Evolutionary conservation across 2,797 vertebrate genomes (phyloP), one percentile per base, ranked within the genome.

Genomic region (Sibirionetta formosa): DNA sequence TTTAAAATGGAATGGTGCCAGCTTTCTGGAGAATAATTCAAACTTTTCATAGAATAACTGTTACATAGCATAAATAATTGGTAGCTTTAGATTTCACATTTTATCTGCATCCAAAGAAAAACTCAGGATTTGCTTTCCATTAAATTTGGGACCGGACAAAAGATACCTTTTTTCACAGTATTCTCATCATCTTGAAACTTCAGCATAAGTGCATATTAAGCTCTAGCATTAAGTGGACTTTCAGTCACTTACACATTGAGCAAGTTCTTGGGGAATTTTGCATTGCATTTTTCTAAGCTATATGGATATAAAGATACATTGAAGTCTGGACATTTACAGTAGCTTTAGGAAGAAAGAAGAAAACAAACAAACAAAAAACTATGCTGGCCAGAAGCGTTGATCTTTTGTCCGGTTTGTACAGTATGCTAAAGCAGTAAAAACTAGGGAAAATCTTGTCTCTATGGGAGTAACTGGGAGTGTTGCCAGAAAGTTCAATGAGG

Each of bases 1-100:
- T 90, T 96, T 95, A 79, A 81, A 96, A 94, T 76, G 15, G 46
- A 93, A 89, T 46, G 36, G 14, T 96, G n/a, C 29, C 71, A 87
- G 9, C 46, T 86, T 82, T 92, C 78, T 80, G 18, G 53, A 84
- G 40, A 78, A 13, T 88, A 86, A 88, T 91, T 91, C 92, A 83
- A 87, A 82, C 19, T 93, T 90, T 87, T 85, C 35, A 2, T 71
- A 73, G 20, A 83, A 58, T 79, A 86, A 79, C 11, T 5, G 1
- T 93, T 95, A 77, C n/a, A 29, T 51, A 63, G 23, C 60, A 79
- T 93, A 91, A 93, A 57, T 75, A 72, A 90, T 7, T 57, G 17
- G 16, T 65, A 70, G 26, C 12, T 93, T 86, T 86, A 78, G 42
- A 66, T 88, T 91, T 89, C 8, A 3, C 29, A 6, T 33, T 20